Conservation (phyloP, 1,140 invertebrate species). For the Drosophila mayri region DNA sequence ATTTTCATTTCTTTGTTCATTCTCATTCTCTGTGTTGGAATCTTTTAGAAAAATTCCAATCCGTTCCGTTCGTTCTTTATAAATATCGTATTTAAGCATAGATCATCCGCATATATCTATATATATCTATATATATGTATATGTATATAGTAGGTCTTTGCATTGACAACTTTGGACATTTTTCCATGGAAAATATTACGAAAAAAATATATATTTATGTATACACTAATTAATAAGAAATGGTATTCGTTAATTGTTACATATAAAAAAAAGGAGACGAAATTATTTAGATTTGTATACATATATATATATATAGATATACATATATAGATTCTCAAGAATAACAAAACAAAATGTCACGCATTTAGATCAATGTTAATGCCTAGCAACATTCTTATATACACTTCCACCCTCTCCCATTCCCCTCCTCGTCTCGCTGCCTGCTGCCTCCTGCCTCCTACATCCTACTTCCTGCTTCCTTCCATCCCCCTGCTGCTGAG, state of each 20-base stretch:
- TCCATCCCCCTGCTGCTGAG: constrained; percentile 11
- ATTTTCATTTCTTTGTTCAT: constrained; percentile 38
- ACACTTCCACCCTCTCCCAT: constrained; percentile 51
- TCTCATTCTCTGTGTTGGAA: constrained; percentile 32
- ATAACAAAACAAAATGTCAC: constrained; percentile 62
- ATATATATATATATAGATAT: constrained; percentile 40
- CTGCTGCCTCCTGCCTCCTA: not conserved
- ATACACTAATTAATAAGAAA: constrained; percentile 27
- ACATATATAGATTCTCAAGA: constrained; percentile 49
- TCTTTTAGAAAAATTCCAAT: constrained; percentile 72
- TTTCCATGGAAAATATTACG: constrained; percentile 43
- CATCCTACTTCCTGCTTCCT: constrained; percentile 9
- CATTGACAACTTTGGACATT: constrained; percentile 78
- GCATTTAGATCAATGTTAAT: constrained; percentile 55
- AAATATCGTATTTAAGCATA: constrained; percentile 65
- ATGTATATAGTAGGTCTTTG: constrained; percentile 40
- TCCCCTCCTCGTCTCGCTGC: constrained; percentile 21
- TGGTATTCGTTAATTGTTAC: constrained; percentile 11
- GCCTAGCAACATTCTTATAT: constrained; percentile 71
- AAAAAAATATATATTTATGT: constrained; percentile 22
- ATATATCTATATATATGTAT: constrained; percentile 48
- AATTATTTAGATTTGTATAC: constrained; percentile 32
- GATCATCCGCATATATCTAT: constrained; percentile 37
- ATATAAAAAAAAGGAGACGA: constrained; percentile 16
- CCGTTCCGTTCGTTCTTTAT: constrained; percentile 60